phyloP scores from a whole-genome alignment of 2,888 invertebrate species.

The Thumatha senex region DNA sequence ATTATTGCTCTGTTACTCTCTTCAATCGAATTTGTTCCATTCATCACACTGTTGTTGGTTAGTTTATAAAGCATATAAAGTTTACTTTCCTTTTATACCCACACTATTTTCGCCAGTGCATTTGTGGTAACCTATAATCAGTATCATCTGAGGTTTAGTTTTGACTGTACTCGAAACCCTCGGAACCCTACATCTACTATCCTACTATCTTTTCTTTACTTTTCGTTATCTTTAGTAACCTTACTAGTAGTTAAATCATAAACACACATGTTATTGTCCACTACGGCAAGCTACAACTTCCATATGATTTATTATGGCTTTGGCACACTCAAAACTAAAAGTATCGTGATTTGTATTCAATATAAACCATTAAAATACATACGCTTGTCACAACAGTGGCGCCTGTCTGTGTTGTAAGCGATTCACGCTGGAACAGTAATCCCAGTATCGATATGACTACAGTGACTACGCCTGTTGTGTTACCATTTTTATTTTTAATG shows the following conservation, averaged over 20 bases:
- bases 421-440: constrained; percentile 66
- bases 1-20: constrained; percentile 68
- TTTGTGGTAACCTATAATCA: too few species aligned
- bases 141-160: too few species aligned
- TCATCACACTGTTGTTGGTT: constrained; percentile 62
- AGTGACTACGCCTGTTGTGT: constrained; percentile 70
- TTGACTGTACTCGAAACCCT: too few species aligned
- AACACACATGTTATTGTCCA: too few species aligned
- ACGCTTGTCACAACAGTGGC: constrained; percentile 47
- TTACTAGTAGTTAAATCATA: too few species aligned
- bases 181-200: too few species aligned
- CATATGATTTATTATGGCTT: too few species aligned
- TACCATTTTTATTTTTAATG: constrained; percentile 78
- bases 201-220: too few species aligned
- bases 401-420: constrained; percentile 52
- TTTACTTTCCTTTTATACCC: constrained; percentile 48
- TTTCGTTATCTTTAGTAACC: too few species aligned
- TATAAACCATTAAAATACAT: background rate
- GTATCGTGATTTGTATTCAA: too few species aligned
- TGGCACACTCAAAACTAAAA: too few species aligned
- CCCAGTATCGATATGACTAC: constrained; percentile 72
- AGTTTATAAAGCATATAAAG: constrained; percentile 58
- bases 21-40: constrained; percentile 70
- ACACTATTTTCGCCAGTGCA: constrained; percentile 19
- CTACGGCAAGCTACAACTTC: too few species aligned